phyloP scores from a whole-genome alignment of 2,888 invertebrate species.

The Thalpophila matura region DNA sequence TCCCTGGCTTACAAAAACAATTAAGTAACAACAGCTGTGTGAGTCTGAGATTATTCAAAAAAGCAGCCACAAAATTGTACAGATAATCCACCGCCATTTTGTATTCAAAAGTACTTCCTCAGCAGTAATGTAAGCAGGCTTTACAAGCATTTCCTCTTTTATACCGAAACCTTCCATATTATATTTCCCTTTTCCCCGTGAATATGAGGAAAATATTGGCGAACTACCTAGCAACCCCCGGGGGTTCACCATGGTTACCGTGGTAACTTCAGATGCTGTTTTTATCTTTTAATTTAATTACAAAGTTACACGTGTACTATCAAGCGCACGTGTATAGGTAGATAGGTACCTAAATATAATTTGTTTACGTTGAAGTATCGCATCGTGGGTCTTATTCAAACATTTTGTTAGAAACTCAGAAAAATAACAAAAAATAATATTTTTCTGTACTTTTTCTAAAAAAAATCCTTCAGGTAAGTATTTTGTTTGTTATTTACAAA shows the following conservation, averaged over 20 bases:
- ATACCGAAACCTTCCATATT: conserved; percentile 18
- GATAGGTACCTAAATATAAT: too few relatives aligned
- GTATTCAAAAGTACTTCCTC: conserved; percentile 10
- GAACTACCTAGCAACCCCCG: conserved; percentile 12
- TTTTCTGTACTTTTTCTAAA: too few relatives aligned
- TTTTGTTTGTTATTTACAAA: too few relatives aligned
- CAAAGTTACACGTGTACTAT: background rate
- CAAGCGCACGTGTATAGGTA: too few relatives aligned
- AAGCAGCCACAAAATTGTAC: conserved; percentile 25
- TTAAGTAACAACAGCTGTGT: background rate
- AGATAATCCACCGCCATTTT: conserved; percentile 33
- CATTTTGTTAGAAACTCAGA: too few relatives aligned
- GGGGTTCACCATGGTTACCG: conserved; percentile 40
- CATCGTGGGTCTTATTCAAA: too few relatives aligned
- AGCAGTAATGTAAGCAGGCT: conserved; percentile 15
- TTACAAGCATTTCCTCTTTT: conserved; percentile 9
- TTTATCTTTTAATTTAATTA: background rate
- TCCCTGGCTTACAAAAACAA: too few relatives aligned
- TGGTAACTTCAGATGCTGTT: conserved; percentile 27
- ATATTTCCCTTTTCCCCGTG: conserved; percentile 7
- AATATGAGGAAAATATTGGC: conserved; percentile 29
- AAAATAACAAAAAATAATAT: too few relatives aligned
- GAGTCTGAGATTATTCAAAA: conserved; percentile 7
- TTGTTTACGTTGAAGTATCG: too few relatives aligned
- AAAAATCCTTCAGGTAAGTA: too few relatives aligned